These are phyloP conservation scores for Montipora efflorescens DNA, from an alignment of 64 coral and sea anemone species.

Conservation along the genomic window DNA sequence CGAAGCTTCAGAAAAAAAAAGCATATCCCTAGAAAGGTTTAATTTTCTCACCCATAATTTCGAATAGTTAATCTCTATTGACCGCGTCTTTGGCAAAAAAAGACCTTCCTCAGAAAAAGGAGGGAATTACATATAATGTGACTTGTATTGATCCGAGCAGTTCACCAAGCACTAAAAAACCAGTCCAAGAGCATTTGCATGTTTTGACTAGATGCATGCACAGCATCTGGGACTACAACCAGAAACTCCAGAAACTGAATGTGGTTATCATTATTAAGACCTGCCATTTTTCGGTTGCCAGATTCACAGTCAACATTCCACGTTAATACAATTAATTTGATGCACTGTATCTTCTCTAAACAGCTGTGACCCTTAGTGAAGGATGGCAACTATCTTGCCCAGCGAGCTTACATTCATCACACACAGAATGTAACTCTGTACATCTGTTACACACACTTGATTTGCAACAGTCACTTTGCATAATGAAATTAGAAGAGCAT, in stretches of 20 bases:
- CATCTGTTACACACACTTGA: too few species aligned
- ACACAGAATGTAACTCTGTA: not conserved
- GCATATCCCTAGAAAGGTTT: too few species aligned
- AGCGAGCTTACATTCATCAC: constrained; percentile 41
- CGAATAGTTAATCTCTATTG: too few species aligned
- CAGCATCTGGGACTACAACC: constrained; percentile 38
- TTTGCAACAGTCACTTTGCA: constrained; percentile 4
- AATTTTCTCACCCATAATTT: too few species aligned
- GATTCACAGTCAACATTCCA: constrained; percentile 25
- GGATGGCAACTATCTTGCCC: constrained; percentile 52
- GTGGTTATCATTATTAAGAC: not conserved
- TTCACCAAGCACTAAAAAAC: constrained; percentile 7
- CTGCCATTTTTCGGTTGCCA: constrained; percentile 43
- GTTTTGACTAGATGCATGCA: constrained; percentile 43
- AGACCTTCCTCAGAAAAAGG: too few species aligned
- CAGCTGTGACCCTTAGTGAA: constrained; percentile 31
- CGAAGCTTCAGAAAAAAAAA: too few species aligned
- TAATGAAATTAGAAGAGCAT: not conserved
- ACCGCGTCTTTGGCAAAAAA: too few species aligned
- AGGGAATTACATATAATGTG: too few species aligned
- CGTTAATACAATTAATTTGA: constrained; percentile 1
- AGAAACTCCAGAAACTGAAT: constrained; percentile 1
- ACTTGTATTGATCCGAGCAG: not conserved
- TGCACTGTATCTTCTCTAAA: constrained; percentile 33
- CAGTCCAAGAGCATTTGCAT: constrained; percentile 47